A percentile compares a stretch with the other conserved stretches of the same genome.
Conservation (phyloP, 2,888 invertebrate genomes). For the Cosmorhoe ocellata region DNA sequence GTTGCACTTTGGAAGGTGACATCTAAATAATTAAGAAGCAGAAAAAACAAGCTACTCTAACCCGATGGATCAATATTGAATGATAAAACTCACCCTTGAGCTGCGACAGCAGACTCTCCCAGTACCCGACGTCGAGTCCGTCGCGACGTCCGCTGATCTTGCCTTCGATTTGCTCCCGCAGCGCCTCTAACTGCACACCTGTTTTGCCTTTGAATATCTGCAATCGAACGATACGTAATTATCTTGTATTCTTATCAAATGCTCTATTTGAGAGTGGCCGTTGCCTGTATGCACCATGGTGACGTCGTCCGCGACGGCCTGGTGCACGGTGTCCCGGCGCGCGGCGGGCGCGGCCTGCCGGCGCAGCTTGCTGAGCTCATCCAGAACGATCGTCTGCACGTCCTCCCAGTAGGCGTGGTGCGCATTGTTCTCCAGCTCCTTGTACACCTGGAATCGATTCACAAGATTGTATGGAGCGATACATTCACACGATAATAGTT, state of each 20-base stretch:
- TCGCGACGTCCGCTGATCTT: constrained; percentile 93
- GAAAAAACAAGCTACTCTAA: no score
- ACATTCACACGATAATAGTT: no score
- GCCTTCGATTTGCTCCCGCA: constrained; percentile 92
- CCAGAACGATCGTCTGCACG: constrained; percentile 96
- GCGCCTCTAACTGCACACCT: constrained; percentile 90
- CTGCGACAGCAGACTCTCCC: constrained; percentile 98
- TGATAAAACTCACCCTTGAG: constrained; percentile 90
- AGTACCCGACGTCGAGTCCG: constrained; percentile 98
- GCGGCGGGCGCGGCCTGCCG: constrained; percentile 85
- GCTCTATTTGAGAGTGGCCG: no score
- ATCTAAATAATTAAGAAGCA: no score
- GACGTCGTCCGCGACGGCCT: constrained; percentile 93
- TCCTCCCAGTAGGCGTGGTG: constrained; percentile 98
- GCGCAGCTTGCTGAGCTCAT: constrained; percentile 93
- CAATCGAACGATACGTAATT: not conserved
- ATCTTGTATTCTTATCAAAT: no score
- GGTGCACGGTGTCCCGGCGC: constrained; percentile 92
- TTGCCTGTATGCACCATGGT: constrained; percentile 5
- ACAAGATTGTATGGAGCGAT: no score
- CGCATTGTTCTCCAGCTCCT: constrained; percentile 93
- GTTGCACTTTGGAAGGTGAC: no score
- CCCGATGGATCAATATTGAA: no score
- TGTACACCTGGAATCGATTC: constrained; percentile 84
- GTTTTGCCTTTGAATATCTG: constrained; percentile 96